phyloP scores from a whole-genome alignment of 2,113 vertebrate genomes.

The Noctilio leporinus region DNA sequence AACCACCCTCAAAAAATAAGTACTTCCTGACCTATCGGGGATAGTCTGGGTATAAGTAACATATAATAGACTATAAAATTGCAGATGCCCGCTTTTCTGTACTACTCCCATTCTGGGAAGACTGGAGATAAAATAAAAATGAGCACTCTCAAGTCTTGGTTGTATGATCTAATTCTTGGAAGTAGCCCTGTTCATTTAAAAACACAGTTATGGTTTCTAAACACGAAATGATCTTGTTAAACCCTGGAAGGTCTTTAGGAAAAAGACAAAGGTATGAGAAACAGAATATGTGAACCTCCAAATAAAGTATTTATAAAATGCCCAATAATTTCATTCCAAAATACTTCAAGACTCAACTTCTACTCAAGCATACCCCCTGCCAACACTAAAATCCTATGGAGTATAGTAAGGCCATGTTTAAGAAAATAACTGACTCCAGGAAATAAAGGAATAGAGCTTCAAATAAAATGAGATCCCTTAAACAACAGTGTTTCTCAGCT shows the following conservation, averaged over 20 bases:
- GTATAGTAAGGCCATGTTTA: not conserved
- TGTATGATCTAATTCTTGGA: not conserved
- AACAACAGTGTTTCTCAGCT: not conserved
- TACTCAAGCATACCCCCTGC: not conserved
- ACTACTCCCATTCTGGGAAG: not conserved
- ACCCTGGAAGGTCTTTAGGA: not conserved
- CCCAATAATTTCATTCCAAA: conserved; percentile 14
- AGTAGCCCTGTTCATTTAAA: not conserved
- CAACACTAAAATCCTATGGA: not conserved
- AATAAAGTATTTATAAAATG: not conserved
- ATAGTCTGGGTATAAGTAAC: not conserved
- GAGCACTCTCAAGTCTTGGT: not conserved
- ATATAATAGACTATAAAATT: not conserved
- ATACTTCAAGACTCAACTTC: not conserved
- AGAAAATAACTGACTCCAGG: not conserved
- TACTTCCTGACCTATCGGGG: not conserved
- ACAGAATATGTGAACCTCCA: not conserved
- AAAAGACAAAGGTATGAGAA: not conserved
- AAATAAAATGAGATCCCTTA: not conserved
- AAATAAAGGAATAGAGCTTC: not conserved
- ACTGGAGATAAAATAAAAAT: not conserved
- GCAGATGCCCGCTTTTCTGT: not conserved
- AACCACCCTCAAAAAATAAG: not conserved
- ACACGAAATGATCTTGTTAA: not conserved
- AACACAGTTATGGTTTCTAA: not conserved